Evolutionary conservation across 2,113 vertebrate genomes (phyloP), one percentile per base, ranked within the genome.

Genomic region (Sylvietta virens): DNA sequence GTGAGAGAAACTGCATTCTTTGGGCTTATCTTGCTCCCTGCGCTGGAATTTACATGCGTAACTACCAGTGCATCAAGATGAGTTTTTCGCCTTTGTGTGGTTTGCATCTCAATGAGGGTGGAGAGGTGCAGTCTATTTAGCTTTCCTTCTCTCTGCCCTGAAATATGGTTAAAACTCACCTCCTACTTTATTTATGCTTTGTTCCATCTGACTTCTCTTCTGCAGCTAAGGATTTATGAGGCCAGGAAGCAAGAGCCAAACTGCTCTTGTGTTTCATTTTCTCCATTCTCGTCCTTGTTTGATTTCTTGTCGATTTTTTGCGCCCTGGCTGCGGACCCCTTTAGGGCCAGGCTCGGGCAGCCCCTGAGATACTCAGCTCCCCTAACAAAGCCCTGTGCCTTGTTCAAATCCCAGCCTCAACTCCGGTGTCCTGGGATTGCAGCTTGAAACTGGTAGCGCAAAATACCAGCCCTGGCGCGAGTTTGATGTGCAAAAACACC

Each of bases 21-120:
- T 35, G 56, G 66, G 70, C 89, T 96, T 96, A 91, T 88, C 88
- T 96, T 92, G 86, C 94, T 97, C 92, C 57, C 51, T 88, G 57
- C 24, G 17, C 72, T 93, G 86, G 91, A 92, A 94, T 92, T 95
- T 95, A 95, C 90, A 87, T 92, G 91, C 64, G 51, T 96, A 93
- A 94, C 92, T 94, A 92, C 94, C 79, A 85, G 91, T 95, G 91
- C 94, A 94, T 94, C 94, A 92, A 92, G 90, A 88, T 96, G 92
- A 95, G 86, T 90, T 95, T 92, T 95, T 70, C 4, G 6, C 80
- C 76, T 95, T 96, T 91, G 81, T 92, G 92, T 90, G 79, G 93
- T 96, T 95, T 93, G 82, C 93, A 95, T 96, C 88, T 94, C 79
- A 93, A 92, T 86, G 92, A 96, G 77, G 85, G 73, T 44, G 22